Base-by-base conservation (phyloP, 1,140 invertebrate species). In the Neotoxoptera formosana region DNA sequence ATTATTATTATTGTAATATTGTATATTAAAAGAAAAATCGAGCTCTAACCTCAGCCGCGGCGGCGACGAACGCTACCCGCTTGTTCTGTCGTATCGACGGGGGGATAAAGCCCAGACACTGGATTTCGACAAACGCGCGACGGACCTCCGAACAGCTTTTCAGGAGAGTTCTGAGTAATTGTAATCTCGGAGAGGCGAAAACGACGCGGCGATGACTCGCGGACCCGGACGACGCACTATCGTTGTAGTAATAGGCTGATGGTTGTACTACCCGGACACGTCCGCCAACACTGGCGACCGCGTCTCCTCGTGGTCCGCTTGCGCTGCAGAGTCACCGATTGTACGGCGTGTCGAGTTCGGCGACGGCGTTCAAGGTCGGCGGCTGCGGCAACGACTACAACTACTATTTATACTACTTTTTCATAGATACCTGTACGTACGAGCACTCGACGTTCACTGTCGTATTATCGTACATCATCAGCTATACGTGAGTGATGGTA, bases 351-450 rank as follows among this genome's bases (percentile, higher is more conserved):
- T 88, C 56, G 90, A 45, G 60, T 76, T 76, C 11, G n/a, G 47
- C 25, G 76, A 83, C 60, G 90, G 30, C 91, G 76, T 83, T 91
- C 91, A 92, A 92, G 91, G 91, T 93, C 91, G 34, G 30, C 81
- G 48, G 90, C 67, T 17, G 34, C 76, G 67, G 84, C 36, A 45
- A 86, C 36, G 41, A 47, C 30, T 76, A 76, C 60, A 76, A 76
- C n/a, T n/a, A 56, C 4, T 8, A 41, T 41, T 41, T 41, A 67
- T n/a, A 76, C 6, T 1, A n/a, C 17, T 7, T 25, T 60, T 7
- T 56, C 7, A 23, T 56, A 60, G 41, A 23, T 76, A 76, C n/a
- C 60, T 76, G 60, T 76, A 76, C 60, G 60, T 76, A 76, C 60
- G 60, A 76, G n/a, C 60, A 76, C 60, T 76, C 14, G 60, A 76